These are phyloP conservation scores for Papilio xuthus DNA, from an alignment of 1,140 invertebrate genomes.

Conservation along the genomic window DNA sequence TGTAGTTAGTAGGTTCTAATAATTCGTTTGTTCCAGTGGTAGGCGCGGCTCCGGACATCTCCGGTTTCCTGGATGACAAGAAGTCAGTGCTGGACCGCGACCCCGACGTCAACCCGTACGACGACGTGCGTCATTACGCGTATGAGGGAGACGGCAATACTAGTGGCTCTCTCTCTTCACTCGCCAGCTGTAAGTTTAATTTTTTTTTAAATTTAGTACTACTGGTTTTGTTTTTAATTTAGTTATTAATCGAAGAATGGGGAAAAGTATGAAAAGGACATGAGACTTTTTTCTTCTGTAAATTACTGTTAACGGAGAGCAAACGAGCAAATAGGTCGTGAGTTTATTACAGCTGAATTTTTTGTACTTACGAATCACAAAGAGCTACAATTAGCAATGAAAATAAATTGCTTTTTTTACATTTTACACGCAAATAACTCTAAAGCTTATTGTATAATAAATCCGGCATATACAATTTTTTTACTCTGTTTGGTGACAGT, in stretches of 20 bases:
- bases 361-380: no score
- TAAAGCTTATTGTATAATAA: constrained; percentile 26
- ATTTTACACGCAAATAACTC: not conserved
- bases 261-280: no score
- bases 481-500: not conserved
- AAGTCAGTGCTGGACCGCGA: constrained; percentile 95
- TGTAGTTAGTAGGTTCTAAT: not conserved
- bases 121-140: constrained; percentile 97
- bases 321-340: no score
- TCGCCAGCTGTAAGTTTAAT: constrained; percentile 90
- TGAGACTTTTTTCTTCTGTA: no score
- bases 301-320: no score
- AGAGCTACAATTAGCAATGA: not conserved
- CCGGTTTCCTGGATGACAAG: constrained; percentile 94
- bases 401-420: not conserved
- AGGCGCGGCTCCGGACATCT: constrained; percentile 90
- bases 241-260: no score
- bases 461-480: constrained; percentile 5
- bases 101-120: constrained; percentile 93
- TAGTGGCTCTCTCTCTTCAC: constrained; percentile 93
- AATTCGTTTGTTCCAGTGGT: constrained; percentile 44
- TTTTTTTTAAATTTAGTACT: no score
- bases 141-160: constrained; percentile 98
- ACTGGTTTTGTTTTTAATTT: no score
- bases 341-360: no score